A percentile compares a stretch with the other conserved stretches of the same genome.
These are phyloP conservation scores for Drosophila sulfurigaster DNA, from an alignment of 1,140 invertebrate genomes.

Conservation along the genomic window DNA sequence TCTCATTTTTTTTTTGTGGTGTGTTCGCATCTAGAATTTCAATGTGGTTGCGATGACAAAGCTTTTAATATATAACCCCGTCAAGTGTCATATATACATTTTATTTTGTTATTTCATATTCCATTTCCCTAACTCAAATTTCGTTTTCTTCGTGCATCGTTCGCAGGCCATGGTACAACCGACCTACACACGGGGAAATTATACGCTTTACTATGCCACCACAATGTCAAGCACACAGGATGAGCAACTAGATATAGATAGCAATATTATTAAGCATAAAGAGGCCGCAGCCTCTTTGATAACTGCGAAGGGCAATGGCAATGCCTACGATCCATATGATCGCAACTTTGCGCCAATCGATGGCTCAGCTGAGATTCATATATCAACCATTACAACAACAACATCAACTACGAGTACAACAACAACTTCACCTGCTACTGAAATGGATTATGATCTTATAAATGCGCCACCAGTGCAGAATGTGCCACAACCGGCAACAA, in stretches of 20 bases:
- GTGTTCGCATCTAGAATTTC: slow-evolving; percentile 57
- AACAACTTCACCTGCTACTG: slow-evolving; percentile 31
- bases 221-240: slow-evolving; percentile 76
- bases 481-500: slow-evolving; percentile 79
- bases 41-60: slow-evolving; percentile 51
- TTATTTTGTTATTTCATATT: slow-evolving; percentile 9
- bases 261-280: slow-evolving; percentile 68
- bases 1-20: neutral
- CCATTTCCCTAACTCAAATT: neutral
- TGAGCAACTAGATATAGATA: slow-evolving; percentile 69
- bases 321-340: slow-evolving; percentile 77
- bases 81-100: slow-evolving; percentile 17
- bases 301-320: slow-evolving; percentile 13
- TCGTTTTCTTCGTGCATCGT: slow-evolving; percentile 4
- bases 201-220: slow-evolving; percentile 83
- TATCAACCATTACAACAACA: slow-evolving; percentile 53
- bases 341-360: slow-evolving; percentile 70
- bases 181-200: slow-evolving; percentile 82
- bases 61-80: slow-evolving; percentile 25
- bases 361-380: slow-evolving; percentile 61
- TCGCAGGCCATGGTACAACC: slow-evolving; percentile 72
- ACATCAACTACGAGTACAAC: slow-evolving; percentile 34
- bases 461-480: slow-evolving; percentile 43
- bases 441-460: slow-evolving; percentile 59
- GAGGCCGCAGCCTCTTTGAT: slow-evolving; percentile 13